phyloP scores from a whole-genome alignment of 2,113 vertebrate genomes.

The Aythya baeri region DNA sequence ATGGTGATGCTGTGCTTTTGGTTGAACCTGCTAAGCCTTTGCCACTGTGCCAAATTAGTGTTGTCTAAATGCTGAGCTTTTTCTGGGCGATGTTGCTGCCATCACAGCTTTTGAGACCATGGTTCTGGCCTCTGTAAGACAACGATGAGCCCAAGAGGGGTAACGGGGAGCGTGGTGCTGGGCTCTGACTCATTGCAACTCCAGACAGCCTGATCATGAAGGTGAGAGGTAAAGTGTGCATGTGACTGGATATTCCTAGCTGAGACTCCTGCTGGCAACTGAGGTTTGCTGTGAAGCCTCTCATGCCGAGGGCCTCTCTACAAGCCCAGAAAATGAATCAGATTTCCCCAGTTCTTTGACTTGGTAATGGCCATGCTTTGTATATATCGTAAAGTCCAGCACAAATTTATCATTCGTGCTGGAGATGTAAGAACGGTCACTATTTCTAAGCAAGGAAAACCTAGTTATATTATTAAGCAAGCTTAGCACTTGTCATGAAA shows the following conservation, averaged over 20 bases:
- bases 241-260: not conserved
- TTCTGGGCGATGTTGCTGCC: not conserved
- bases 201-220: not conserved
- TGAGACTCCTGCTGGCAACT: not conserved
- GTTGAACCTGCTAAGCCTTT: not conserved
- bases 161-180: accelerated
- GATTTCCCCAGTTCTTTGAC: not conserved
- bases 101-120: not conserved
- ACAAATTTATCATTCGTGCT: slow-evolving; percentile 4
- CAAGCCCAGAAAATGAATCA: not conserved
- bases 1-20: not conserved
- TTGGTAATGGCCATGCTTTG: not conserved
- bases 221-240: not conserved
- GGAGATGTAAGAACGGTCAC: not conserved
- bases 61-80: not conserved
- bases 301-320: not conserved
- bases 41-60: not conserved
- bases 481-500: not conserved
- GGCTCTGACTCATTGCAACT: not conserved
- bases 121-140: not conserved
- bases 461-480: slow-evolving; percentile 24
- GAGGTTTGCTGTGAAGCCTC: not conserved
- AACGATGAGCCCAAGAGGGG: accelerated
- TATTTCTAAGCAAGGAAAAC: slow-evolving; percentile 20
- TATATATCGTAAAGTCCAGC: not conserved